Evolutionary conservation across 2,113 vertebrate genomes (phyloP).

Genomic region (Pseudonaja textilis): DNA sequence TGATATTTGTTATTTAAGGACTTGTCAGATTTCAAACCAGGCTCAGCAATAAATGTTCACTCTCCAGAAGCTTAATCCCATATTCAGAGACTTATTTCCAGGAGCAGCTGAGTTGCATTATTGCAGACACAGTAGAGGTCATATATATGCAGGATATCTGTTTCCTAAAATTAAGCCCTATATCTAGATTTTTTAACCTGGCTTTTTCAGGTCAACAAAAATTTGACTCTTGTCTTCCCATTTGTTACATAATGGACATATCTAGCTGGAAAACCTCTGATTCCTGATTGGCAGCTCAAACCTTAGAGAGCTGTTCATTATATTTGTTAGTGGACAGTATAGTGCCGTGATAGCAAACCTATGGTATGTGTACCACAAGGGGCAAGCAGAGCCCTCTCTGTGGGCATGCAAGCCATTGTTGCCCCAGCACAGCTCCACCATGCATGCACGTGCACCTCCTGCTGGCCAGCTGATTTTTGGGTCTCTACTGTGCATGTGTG

Average conservation of each 20-base stretch:
- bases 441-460: too few species aligned
- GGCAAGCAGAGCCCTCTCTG: too few species aligned
- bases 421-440: too few species aligned
- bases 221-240: neutral
- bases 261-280: neutral
- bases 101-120: neutral
- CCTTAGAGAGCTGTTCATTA: neutral
- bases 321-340: neutral
- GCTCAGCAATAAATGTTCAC: neutral
- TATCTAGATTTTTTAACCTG: neutral
- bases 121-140: neutral
- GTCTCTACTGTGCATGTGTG: too few species aligned
- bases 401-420: too few species aligned
- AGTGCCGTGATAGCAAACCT: too few species aligned
- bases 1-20: conserved; percentile 2
- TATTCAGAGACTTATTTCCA: neutral
- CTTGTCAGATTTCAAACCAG: neutral
- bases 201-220: neutral
- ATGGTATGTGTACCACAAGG: too few species aligned
- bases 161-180: neutral
- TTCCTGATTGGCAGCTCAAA: neutral
- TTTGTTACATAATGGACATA: neutral
- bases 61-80: neutral
- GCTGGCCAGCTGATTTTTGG: too few species aligned
- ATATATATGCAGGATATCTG: neutral